A percentile compares a stretch with the other conserved stretches of the same genome.
Evolutionary conservation across 2,888 invertebrate genomes (phyloP).

Genomic region (Mythimna ferrago): DNA sequence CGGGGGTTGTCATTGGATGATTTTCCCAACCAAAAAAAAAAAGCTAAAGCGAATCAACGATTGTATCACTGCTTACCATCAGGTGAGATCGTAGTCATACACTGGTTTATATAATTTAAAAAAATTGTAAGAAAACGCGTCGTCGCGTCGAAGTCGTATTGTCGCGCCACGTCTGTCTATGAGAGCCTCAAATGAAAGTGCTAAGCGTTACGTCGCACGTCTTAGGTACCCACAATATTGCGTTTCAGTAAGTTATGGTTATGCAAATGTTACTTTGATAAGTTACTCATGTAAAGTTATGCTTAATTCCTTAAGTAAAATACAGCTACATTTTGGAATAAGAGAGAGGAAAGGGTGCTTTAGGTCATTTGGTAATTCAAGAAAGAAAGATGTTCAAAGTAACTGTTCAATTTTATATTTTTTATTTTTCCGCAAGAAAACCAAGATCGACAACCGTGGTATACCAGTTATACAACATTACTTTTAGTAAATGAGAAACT

Average conservation of each 20-base stretch:
- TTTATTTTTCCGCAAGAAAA: too few species aligned
- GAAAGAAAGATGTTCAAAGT: too few species aligned
- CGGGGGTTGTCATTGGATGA: too few species aligned
- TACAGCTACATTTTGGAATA: not conserved
- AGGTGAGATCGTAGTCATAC: too few species aligned
- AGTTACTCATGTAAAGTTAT: constrained; percentile 13
- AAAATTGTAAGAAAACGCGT: not conserved
- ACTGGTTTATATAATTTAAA: too few species aligned
- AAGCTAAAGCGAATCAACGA: too few species aligned
- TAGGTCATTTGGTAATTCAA: not conserved
- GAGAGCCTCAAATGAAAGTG: constrained; percentile 29
- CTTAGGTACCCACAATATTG: constrained; percentile 19
- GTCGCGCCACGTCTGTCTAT: not conserved
- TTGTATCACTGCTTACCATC: too few species aligned
- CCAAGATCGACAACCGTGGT: too few species aligned
- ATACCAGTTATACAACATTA: too few species aligned
- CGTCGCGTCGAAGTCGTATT: not conserved
- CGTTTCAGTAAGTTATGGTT: constrained; percentile 32
- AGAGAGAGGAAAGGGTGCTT: not conserved
- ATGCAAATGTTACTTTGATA: constrained; percentile 22
- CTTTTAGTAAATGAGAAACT: too few species aligned
- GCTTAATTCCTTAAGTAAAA: constrained; percentile 5
- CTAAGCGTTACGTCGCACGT: constrained; percentile 29
- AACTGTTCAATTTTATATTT: too few species aligned
- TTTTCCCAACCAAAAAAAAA: too few species aligned